These are phyloP conservation scores for Apteryx mantelli DNA, from an alignment of 2,113 vertebrate species.

Conservation along the genomic window DNA sequence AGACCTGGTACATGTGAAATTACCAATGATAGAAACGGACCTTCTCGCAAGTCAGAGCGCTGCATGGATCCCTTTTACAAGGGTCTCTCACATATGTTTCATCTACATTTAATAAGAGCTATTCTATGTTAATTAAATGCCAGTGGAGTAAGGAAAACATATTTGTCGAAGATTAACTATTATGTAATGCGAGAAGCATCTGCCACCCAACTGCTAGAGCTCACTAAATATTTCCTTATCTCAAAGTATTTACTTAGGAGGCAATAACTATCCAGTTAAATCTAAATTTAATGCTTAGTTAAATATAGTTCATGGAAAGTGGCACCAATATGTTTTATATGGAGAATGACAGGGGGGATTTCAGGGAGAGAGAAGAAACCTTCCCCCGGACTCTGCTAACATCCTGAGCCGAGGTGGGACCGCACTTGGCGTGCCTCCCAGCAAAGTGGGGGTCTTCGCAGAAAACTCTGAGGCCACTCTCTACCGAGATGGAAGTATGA, in stretches of 20 bases:
- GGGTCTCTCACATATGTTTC: slow-evolving; percentile 23
- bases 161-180: slow-evolving; percentile 74
- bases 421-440: background rate
- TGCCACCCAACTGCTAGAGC: slow-evolving; percentile 73
- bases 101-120: slow-evolving; percentile 60
- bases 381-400: background rate
- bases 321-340: slow-evolving; percentile 73
- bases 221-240: slow-evolving; percentile 78
- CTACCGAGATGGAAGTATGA: background rate
- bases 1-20: background rate
- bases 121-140: slow-evolving; percentile 74
- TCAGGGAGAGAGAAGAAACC: slow-evolving; percentile 9
- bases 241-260: slow-evolving; percentile 79
- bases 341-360: slow-evolving; percentile 48
- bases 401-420: background rate
- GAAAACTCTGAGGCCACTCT: background rate
- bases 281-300: slow-evolving; percentile 80
- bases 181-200: slow-evolving; percentile 69
- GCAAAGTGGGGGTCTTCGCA: background rate
- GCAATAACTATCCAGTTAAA: slow-evolving; percentile 76
- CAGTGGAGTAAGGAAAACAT: slow-evolving; percentile 65
- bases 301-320: slow-evolving; percentile 80
- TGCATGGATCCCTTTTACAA: background rate
- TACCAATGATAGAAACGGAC: background rate
- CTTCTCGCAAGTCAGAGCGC: background rate